phyloP scores from a whole-genome alignment of 2,113 vertebrate species.

The Lepisosteus oculatus region DNA sequence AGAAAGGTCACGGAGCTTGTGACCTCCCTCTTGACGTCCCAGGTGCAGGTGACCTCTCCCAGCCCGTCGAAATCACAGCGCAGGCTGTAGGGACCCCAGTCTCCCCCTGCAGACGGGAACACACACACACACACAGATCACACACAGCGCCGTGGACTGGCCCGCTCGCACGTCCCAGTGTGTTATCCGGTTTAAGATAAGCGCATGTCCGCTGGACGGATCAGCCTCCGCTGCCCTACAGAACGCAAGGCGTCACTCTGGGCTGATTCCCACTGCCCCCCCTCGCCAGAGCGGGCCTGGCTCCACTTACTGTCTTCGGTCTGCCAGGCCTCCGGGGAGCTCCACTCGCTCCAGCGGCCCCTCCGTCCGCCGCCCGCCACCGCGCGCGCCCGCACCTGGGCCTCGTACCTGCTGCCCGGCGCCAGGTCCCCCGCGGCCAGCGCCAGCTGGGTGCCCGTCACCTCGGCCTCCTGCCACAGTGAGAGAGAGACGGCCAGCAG shows the following conservation, averaged over 20 bases:
- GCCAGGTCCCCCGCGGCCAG: constrained; percentile 23
- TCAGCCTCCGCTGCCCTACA: too few relatives aligned
- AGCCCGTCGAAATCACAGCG: constrained; percentile 50
- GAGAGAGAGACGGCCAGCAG: background rate
- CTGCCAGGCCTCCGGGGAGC: constrained; percentile 39
- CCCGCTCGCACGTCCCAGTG: too few relatives aligned
- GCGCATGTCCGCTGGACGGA: too few relatives aligned
- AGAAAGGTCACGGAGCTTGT: constrained; percentile 44
- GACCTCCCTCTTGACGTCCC: constrained; percentile 50
- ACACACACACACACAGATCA: background rate
- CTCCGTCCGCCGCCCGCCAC: background rate
- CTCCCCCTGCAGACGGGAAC: background rate
- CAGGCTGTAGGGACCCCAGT: constrained; percentile 34
- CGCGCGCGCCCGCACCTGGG: constrained; percentile 39
- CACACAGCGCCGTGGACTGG: background rate
- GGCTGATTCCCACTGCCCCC: too few relatives aligned
- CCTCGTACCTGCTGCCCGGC: constrained; percentile 41
- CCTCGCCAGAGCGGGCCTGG: background rate
- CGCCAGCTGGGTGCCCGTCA: constrained; percentile 26
- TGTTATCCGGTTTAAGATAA: too few relatives aligned
- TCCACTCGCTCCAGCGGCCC: constrained; percentile 59
- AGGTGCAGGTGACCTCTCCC: constrained; percentile 45
- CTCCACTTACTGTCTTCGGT: constrained; percentile 34
- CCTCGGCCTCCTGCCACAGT: constrained; percentile 29
- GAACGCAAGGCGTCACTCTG: too few relatives aligned